These are phyloP conservation scores for Prochilodus magdalenae DNA, from an alignment of 2,113 vertebrate species.

Conservation along the genomic window DNA sequence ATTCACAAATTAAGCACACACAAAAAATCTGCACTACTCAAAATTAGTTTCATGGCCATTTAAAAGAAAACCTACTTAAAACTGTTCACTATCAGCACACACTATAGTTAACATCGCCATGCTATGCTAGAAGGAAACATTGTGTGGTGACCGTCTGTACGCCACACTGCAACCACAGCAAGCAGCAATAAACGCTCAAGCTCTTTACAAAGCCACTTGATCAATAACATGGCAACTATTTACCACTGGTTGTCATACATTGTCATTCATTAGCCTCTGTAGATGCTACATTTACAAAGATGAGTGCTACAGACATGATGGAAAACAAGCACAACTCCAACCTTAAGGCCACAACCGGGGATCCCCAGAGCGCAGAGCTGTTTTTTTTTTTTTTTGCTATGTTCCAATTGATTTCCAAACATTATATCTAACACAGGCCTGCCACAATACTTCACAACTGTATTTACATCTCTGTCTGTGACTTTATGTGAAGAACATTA, in stretches of 20 bases:
- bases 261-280: slow-evolving; percentile 25
- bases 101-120: slow-evolving; percentile 30
- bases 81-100: slow-evolving; percentile 22
- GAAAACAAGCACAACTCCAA: slow-evolving; percentile 15
- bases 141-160: slow-evolving; percentile 19
- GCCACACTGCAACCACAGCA: slow-evolving; percentile 47
- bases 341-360: slow-evolving; percentile 41
- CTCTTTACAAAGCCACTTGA: slow-evolving; percentile 36
- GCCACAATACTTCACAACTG: neutral
- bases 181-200: slow-evolving; percentile 35
- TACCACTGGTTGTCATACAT: slow-evolving; percentile 21
- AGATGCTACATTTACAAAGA: slow-evolving; percentile 33
- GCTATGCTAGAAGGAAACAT: slow-evolving; percentile 47
- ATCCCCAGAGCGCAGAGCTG: neutral
- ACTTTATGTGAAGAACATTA: neutral
- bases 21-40: slow-evolving; percentile 48
- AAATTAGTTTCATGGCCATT: slow-evolving; percentile 32
- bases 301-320: neutral
- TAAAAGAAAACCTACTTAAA: slow-evolving; percentile 47
- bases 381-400: slow-evolving; percentile 15
- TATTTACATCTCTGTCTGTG: neutral
- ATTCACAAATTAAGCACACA: slow-evolving; percentile 59
- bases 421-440: neutral
- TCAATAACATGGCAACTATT: slow-evolving; percentile 29
- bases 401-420: neutral